Base-by-base conservation (phyloP, 1,140 invertebrate genomes). In the Cryptotermes secundus region DNA sequence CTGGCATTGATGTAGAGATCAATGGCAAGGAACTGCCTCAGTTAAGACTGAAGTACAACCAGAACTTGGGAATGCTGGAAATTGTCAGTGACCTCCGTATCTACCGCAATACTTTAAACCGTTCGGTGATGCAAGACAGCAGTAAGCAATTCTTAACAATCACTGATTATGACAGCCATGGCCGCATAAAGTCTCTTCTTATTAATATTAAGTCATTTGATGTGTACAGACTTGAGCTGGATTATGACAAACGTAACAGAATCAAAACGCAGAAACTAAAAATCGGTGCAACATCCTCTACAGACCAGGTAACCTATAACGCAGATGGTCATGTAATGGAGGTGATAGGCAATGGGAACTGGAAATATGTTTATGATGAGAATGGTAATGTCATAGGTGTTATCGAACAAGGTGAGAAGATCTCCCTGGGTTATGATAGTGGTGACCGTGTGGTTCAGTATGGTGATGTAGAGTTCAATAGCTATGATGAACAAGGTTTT, bases 301-400 rank as follows among this genome's bases (percentile, higher is more conserved):
- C 94, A 86, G 95, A 97, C 87, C 94, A 95, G 86, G 94, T 97
- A 80, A 95, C 94, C 24, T 98, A 98, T 87, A 97, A 97, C 87
- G 95, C 94, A 65, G 96, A 97, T 88, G 96, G 96, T 0, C 96
- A 97, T 88, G 93, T 98, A 0, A 91, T 96, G 83, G 96, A 97
- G 89, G 94, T 98, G 0, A 91, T 94, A 31, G 96, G 96, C 24
- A 96, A 95, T 0, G 94, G 94, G 87, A 96, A 97, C 86, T 99
- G 97, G 97, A 97, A 97, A 87, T 99, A 97, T 89, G 93, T 96
- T 0, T 99, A 98, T 89, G 98, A 99, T 90, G 96, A 97, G 87
- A 99, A 99, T 89, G 97, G 97, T 45, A 99, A 99, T 88, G 94
- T 97, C 7, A 95, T 98, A 80, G 96, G 95, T 9, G 94, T 98